These are phyloP conservation scores for Clostera curtula DNA, from an alignment of 2,888 invertebrate genomes.

Conservation along the genomic window DNA sequence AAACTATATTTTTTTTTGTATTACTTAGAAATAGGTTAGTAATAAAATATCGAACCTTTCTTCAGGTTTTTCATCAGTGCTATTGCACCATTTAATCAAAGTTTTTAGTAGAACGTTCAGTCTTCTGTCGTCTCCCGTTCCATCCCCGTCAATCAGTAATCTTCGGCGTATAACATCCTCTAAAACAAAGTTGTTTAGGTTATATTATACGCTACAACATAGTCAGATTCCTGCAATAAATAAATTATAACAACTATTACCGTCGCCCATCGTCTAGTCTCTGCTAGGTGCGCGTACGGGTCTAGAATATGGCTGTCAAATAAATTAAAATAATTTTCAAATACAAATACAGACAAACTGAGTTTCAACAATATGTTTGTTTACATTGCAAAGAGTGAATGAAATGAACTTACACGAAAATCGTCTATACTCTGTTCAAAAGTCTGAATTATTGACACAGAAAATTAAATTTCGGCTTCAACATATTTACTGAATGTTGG, in stretches of 20 bases:
- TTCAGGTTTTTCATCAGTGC: slow-evolving; percentile 77
- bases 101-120: slow-evolving; percentile 90
- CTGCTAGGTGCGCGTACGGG: too few species aligned
- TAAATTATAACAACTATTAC: slow-evolving; percentile 13
- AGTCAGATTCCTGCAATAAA: background rate
- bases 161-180: slow-evolving; percentile 96
- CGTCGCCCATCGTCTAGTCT: slow-evolving; percentile 44
- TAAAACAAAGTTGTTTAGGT: slow-evolving; percentile 41
- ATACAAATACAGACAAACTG: too few species aligned
- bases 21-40: slow-evolving; percentile 4
- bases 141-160: slow-evolving; percentile 96
- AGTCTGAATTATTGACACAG: too few species aligned
- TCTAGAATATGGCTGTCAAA: too few species aligned
- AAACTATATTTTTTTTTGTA: slow-evolving; percentile 1
- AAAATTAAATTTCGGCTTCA: too few species aligned
- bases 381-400: too few species aligned
- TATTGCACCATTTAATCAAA: slow-evolving; percentile 86
- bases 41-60: slow-evolving; percentile 71
- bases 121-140: slow-evolving; percentile 95
- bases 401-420: too few species aligned
- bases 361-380: too few species aligned
- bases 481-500: too few species aligned
- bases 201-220: too few species aligned
- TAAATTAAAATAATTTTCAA: too few species aligned
- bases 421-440: too few species aligned